phyloP scores from a whole-genome alignment of 2,888 invertebrate species.

The Tachina grossa region DNA sequence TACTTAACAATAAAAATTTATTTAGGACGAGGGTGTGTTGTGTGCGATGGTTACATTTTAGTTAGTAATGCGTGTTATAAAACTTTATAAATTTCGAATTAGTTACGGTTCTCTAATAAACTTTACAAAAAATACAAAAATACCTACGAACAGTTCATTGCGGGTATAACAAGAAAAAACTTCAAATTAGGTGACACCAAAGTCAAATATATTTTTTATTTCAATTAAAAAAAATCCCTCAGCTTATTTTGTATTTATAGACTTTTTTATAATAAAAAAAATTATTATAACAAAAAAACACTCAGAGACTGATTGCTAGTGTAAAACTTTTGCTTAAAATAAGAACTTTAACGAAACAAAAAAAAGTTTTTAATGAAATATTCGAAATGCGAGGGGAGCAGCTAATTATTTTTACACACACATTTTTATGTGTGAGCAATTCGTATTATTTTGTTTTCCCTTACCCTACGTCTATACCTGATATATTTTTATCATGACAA shows the following conservation, averaged over 20 bases:
- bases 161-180: not conserved
- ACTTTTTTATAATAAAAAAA: constrained; percentile 2
- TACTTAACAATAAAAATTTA: too few relatives aligned
- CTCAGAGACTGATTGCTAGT: constrained; percentile 11
- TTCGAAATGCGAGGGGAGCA: constrained; percentile 1
- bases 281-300: not conserved
- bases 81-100: too few relatives aligned
- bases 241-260: constrained; percentile 54
- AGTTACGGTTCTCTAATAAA: not conserved
- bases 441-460: too few relatives aligned
- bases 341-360: not conserved
- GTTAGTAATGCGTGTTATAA: too few relatives aligned
- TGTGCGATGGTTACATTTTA: too few relatives aligned
- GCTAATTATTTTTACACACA: too few relatives aligned
- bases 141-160: not conserved
- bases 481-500: too few relatives aligned
- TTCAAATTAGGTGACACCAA: constrained; percentile 30
- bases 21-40: too few relatives aligned
- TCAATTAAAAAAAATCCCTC: constrained; percentile 1
- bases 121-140: not conserved
- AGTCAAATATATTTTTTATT: constrained; percentile 9
- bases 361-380: constrained; percentile 4
- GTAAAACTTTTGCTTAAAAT: constrained; percentile 58
- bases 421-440: too few relatives aligned
- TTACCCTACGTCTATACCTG: too few relatives aligned